phyloP scores from a whole-genome alignment of 2,113 vertebrate species.

The Micronycteris hirsuta region DNA sequence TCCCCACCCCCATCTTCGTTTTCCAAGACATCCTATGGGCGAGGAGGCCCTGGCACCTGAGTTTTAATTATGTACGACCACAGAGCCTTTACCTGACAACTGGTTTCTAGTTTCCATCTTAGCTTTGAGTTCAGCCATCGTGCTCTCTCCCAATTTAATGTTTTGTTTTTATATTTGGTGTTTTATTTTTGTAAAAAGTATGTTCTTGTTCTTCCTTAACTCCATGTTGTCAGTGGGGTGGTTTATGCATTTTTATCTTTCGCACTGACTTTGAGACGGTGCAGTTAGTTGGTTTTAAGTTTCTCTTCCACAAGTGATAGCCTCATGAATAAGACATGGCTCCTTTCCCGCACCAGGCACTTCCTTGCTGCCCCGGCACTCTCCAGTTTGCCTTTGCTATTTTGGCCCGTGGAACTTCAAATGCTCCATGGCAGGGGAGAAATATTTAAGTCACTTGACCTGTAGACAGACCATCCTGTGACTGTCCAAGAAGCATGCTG shows the following conservation, averaged over 20 bases:
- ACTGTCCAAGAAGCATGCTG: not conserved
- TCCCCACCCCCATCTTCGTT: not conserved
- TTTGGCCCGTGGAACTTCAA: not conserved
- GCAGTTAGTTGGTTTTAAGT: not conserved
- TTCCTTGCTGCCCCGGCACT: not conserved
- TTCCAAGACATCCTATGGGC: not conserved
- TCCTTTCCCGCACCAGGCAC: not conserved
- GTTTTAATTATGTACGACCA: slow-evolving; percentile 43
- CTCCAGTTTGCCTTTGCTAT: not conserved
- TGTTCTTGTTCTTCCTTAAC: not conserved
- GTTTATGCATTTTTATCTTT: not conserved
- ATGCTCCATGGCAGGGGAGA: not conserved
- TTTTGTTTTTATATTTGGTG: not conserved
- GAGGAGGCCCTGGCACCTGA: not conserved
- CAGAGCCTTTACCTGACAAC: not conserved
- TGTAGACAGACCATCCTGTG: not conserved
- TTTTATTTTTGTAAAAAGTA: not conserved
- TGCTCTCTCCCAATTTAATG: not conserved
- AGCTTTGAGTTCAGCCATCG: not conserved
- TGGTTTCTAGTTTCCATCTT: slow-evolving; percentile 31
- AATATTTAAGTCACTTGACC: not conserved
- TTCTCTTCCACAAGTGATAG: not conserved
- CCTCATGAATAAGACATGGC: slow-evolving; percentile 14
- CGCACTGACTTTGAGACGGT: not conserved
- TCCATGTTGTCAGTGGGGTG: not conserved